Conservation (phyloP, 2,113 vertebrate species). For the Crypturellus undulatus region DNA sequence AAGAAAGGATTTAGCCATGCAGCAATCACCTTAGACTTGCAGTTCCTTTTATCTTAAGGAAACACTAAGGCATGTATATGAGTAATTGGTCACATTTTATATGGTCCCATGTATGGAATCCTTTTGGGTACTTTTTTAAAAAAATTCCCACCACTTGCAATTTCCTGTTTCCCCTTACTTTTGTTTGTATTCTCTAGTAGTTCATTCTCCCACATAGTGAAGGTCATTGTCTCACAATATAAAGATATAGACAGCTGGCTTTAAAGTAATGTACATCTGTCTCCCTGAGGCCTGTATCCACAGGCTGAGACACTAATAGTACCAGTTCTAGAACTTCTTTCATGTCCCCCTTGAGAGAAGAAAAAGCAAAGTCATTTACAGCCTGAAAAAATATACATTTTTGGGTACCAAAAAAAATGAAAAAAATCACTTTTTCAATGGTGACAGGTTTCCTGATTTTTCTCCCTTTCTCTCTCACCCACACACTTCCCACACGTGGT, state of each 20-base stretch:
- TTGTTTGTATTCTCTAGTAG: conserved; percentile 51
- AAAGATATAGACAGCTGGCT: conserved; percentile 64
- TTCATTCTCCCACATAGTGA: conserved; percentile 62
- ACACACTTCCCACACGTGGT: neutral
- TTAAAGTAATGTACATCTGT: conserved; percentile 67
- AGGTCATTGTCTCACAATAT: conserved; percentile 67
- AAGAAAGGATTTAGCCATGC: neutral
- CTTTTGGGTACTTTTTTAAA: conserved; percentile 40
- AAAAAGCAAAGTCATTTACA: neutral
- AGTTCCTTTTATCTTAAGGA: neutral
- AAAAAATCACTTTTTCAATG: neutral
- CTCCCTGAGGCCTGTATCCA: conserved; percentile 55
- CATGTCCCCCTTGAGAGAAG: neutral
- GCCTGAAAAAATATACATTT: neutral
- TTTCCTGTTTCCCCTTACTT: conserved; percentile 63
- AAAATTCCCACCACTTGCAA: conserved; percentile 56
- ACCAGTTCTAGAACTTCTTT: conserved; percentile 7
- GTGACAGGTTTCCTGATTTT: neutral
- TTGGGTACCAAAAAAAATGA: neutral
- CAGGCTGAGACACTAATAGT: conserved; percentile 7
- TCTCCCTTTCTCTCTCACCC: neutral
- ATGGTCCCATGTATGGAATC: neutral
- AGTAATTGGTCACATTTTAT: conserved; percentile 30
- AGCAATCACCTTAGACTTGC: neutral
- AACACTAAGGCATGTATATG: neutral